Conservation (phyloP, 2,113 vertebrate species). For the Oreamnos americanus region DNA sequence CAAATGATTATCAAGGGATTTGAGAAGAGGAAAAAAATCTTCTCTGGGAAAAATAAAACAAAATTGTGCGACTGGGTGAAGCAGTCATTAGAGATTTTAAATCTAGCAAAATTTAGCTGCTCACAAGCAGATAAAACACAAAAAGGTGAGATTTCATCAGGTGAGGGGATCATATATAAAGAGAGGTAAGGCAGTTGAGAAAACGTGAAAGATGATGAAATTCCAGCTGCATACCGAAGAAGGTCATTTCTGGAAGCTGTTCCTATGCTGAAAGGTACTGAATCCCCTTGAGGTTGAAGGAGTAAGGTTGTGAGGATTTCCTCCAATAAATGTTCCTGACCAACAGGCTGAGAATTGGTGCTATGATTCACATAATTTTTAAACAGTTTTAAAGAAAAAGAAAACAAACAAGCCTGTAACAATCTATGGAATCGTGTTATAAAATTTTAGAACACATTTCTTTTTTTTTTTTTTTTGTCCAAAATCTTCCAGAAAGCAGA, state of each 20-base stretch:
- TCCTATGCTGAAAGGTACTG: rapidly evolving
- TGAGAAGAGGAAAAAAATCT: background rate
- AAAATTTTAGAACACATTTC: background rate
- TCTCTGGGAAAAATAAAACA: background rate
- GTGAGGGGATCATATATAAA: background rate
- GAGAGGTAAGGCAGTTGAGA: background rate
- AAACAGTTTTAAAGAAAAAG: background rate
- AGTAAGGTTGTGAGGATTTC: background rate
- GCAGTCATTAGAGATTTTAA: background rate
- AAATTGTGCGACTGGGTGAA: rapidly evolving
- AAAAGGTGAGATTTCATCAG: background rate
- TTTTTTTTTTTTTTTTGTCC: background rate
- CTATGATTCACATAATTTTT: background rate
- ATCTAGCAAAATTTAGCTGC: rapidly evolving
- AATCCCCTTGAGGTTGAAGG: background rate
- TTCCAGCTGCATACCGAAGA: background rate
- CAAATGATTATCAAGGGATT: background rate
- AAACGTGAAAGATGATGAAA: background rate
- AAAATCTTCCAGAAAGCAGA: background rate
- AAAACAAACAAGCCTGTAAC: background rate
- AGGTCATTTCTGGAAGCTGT: background rate
- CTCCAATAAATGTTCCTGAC: background rate
- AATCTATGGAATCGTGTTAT: background rate
- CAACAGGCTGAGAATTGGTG: rapidly evolving
- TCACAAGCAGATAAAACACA: background rate